phyloP scores from a whole-genome alignment of 2,113 vertebrate species.

The Ranitomeya variabilis region DNA sequence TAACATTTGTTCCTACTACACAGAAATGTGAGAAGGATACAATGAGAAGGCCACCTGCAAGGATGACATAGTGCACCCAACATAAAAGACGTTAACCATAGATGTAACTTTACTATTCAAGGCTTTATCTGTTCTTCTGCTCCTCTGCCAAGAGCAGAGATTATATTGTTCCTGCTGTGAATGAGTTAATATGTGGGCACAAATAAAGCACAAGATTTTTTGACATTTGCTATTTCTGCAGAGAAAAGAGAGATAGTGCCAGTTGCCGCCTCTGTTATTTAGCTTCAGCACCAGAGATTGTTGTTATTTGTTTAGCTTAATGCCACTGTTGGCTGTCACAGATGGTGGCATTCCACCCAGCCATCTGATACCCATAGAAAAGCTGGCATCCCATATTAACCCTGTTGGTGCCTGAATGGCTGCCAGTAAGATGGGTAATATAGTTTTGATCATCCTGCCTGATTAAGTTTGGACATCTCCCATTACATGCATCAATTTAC shows the following conservation, averaged over 20 bases:
- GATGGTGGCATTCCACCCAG: constrained; percentile 56
- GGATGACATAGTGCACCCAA: neutral
- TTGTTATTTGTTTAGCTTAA: constrained; percentile 59
- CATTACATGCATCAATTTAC: neutral
- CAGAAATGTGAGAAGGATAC: neutral
- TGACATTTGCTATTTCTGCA: constrained; percentile 57
- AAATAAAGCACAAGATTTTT: constrained; percentile 48
- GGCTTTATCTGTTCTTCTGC: constrained; percentile 3
- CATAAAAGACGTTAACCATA: neutral
- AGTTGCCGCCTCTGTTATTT: constrained; percentile 57
- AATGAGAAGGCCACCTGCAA: constrained; percentile 2
- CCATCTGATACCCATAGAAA: constrained; percentile 54
- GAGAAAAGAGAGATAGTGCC: constrained; percentile 39
- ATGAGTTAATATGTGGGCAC: constrained; percentile 49
- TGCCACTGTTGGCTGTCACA: constrained; percentile 59
- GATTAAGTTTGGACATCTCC: neutral
- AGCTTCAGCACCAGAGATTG: constrained; percentile 55
- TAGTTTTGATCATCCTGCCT: neutral
- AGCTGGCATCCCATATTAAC: constrained; percentile 48
- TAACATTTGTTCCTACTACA: neutral
- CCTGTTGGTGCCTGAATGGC: neutral
- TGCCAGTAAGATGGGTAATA: constrained; percentile 11
- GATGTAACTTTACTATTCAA: neutral
- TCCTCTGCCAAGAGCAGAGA: neutral
- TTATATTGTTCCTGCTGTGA: neutral